Base-by-base conservation (phyloP, 2,113 vertebrate species). In the Regulus satrapa region DNA sequence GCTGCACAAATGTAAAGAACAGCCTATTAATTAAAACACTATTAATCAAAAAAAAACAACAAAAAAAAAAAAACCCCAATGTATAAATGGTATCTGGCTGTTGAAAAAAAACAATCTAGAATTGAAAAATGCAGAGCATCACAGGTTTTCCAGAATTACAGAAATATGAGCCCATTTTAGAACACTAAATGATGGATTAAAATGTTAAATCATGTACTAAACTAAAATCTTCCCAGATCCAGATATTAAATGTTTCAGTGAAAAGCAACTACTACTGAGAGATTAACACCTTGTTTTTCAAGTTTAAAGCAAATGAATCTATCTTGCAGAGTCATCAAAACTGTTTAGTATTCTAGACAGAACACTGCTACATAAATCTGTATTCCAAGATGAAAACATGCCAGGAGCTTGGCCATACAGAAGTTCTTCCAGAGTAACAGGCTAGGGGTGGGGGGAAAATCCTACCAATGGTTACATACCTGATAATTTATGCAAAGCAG, bases 201-300 rank as follows among this genome's bases (percentile, higher is more conserved):
- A 92, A 69, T 36, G 56, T 88, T 93, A 48, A 48, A 90, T 67
- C 10, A 29, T 36, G 34, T 31, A 92, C 16, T 46, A 82, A 94
- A 25, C 25, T 25, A 72, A 82, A 92, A 38, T 13, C 8, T 78
- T 94, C 52, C 34, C 28, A 87, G 54, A 81, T 38, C 77, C 19
- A 77, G 54, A 55, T 73, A 90, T 23, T 71, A 73, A 43, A 92
- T 62, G 40, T 66, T 54, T n/a, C 21, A 80, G 25, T 38, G 41
- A 83, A 95, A 89, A 90, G 5, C 29, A 93, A 46, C 41, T 66
- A 28, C 32, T 92, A 69, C 36, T 52, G 67, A 67, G 34, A 93
- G 64, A 87, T 67, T 61, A 92, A 77, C 64, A 94, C 46, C 71
- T 92, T 82, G 29, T 56, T 97, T 95, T 93, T 69, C 51, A 92